Conservation (phyloP, 1,140 invertebrate species). For the Polypedilum pembai region DNA sequence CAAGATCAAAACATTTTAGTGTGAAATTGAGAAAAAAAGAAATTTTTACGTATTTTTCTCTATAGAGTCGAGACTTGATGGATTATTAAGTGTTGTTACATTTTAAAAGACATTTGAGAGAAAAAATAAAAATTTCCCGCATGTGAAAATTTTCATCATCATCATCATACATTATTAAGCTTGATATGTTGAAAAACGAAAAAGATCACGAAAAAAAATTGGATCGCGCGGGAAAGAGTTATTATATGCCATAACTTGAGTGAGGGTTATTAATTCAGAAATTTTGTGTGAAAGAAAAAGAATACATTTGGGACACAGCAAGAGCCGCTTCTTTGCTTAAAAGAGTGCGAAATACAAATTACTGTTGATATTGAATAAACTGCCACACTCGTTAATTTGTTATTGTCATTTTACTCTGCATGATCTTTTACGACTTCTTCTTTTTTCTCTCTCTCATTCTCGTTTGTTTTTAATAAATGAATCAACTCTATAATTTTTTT, state of each 20-base stretch:
- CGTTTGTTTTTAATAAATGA: too few species aligned
- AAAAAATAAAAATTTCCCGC: neutral
- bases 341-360: conserved; percentile 8
- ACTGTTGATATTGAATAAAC: conserved; percentile 6
- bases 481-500: too few species aligned
- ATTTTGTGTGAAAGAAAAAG: too few species aligned
- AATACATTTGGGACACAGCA: conserved; percentile 11
- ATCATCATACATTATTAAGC: neutral
- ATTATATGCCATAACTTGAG: too few species aligned
- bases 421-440: neutral
- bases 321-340: neutral
- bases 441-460: too few species aligned
- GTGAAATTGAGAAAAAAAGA: neutral
- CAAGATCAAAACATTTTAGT: neutral
- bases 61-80: neutral
- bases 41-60: neutral
- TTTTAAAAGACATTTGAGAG: neutral
- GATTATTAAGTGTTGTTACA: conserved; percentile 7
- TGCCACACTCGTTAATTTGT: neutral
- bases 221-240: too few species aligned
- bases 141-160: neutral
- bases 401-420: neutral
- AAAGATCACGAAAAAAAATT: neutral
- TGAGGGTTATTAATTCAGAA: neutral
- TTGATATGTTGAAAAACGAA: neutral